These are phyloP conservation scores for Neofelis nebulosa DNA, from an alignment of 2,113 vertebrate species.

Conservation along the genomic window DNA sequence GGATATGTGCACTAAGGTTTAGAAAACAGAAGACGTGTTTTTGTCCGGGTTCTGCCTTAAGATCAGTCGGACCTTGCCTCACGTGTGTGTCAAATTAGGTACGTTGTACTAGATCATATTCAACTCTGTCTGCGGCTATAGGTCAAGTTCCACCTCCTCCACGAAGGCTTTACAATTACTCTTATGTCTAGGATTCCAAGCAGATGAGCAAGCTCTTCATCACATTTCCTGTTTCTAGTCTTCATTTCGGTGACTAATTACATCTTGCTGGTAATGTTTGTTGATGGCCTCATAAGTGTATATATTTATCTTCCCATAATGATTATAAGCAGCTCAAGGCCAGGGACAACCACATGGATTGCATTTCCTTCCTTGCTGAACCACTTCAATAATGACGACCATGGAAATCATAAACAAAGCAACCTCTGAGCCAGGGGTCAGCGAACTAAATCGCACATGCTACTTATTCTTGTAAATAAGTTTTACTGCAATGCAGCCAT, in stretches of 20 bases:
- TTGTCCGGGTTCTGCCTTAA: background rate
- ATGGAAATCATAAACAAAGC: conserved; percentile 25
- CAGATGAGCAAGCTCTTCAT: background rate
- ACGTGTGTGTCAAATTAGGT: background rate
- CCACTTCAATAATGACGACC: conserved; percentile 11
- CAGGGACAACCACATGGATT: background rate
- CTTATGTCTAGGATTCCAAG: conserved; percentile 8
- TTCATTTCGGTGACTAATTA: conserved; percentile 54
- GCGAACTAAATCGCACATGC: background rate
- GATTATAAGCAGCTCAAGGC: conserved; percentile 56
- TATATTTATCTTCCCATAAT: conserved; percentile 63
- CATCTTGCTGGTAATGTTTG: conserved; percentile 29
- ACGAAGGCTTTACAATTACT: background rate
- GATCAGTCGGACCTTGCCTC: background rate
- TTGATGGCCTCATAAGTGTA: conserved; percentile 29
- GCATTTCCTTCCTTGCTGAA: conserved; percentile 54
- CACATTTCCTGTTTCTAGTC: conserved; percentile 68
- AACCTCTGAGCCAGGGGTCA: background rate
- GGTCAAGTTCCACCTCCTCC: background rate
- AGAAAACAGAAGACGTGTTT: background rate
- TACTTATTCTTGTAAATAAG: background rate
- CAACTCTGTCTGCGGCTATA: background rate
- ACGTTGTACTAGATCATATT: background rate
- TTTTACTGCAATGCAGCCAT: background rate
- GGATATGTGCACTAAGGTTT: background rate